phyloP scores from a whole-genome alignment of 2,888 invertebrate genomes.

The Pseudoips prasinana region DNA sequence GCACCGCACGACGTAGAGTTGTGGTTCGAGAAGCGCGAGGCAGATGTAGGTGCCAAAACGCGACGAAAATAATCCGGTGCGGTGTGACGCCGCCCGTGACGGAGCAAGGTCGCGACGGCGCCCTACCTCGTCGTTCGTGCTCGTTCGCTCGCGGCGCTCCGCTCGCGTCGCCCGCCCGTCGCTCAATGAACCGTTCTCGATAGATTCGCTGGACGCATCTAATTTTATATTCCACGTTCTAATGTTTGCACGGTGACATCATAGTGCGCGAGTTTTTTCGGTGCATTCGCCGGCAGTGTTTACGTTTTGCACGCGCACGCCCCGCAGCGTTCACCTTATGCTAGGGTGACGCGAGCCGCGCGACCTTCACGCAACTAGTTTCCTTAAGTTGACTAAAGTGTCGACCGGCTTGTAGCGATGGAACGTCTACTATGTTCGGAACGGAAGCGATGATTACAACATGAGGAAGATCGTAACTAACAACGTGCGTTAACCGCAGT shows the following conservation, averaged over 20 bases:
- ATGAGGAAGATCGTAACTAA: slow-evolving; percentile 32
- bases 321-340: slow-evolving; percentile 50
- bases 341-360: slow-evolving; percentile 51
- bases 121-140: slow-evolving; percentile 72
- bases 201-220: slow-evolving; percentile 68
- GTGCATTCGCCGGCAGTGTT: slow-evolving; percentile 70
- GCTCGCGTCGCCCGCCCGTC: slow-evolving; percentile 77
- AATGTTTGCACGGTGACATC: slow-evolving; percentile 78
- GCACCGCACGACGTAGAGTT: slow-evolving; percentile 43
- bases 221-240: slow-evolving; percentile 72
- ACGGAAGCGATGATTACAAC: slow-evolving; percentile 8
- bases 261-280: slow-evolving; percentile 64
- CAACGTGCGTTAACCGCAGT: slow-evolving; percentile 12
- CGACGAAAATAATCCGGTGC: slow-evolving; percentile 77
- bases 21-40: slow-evolving; percentile 49
- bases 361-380: slow-evolving; percentile 46
- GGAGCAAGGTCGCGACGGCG: slow-evolving; percentile 67
- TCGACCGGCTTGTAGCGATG: slow-evolving; percentile 1
- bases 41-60: slow-evolving; percentile 68
- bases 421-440: too few species aligned
- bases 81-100: slow-evolving; percentile 70
- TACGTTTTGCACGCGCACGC: slow-evolving; percentile 67
- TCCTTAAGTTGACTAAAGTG: slow-evolving; percentile 29
- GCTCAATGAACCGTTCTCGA: slow-evolving; percentile 74
- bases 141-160: slow-evolving; percentile 73